Percentiles rank a stretch among this genome's conserved stretches.
Evolutionary conservation across 2,888 invertebrate genomes (phyloP).

Genomic region (Leptinotarsa juncta): DNA sequence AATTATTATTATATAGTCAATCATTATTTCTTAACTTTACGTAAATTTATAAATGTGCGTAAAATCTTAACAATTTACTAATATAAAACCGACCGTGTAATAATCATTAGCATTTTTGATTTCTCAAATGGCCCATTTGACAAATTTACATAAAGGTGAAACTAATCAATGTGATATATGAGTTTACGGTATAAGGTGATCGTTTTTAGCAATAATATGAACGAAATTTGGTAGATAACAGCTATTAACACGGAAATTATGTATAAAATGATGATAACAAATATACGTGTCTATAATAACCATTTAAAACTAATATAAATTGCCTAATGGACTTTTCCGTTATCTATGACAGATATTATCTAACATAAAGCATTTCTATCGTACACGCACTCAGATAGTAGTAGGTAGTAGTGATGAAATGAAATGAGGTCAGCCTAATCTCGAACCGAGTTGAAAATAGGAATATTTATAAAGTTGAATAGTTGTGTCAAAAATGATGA

Average conservation of each 20-base stretch:
- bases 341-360: slow-evolving; percentile 16
- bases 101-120: not conserved
- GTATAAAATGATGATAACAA: slow-evolving; percentile 30
- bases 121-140: slow-evolving; percentile 14
- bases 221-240: slow-evolving; percentile 27
- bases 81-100: not conserved
- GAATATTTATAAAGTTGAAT: too few relatives aligned
- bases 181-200: slow-evolving; percentile 29
- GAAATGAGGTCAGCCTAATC: not conserved
- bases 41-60: not conserved
- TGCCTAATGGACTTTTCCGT: slow-evolving; percentile 25
- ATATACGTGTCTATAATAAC: slow-evolving; percentile 24
- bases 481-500: too few relatives aligned
- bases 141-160: slow-evolving; percentile 39
- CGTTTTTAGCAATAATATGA: slow-evolving; percentile 24
- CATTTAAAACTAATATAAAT: slow-evolving; percentile 22
- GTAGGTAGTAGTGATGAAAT: not conserved
- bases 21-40: not conserved
- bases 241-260: slow-evolving; percentile 23
- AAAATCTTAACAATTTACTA: not conserved
- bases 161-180: slow-evolving; percentile 32
- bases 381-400: not conserved
- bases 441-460: too few relatives aligned
- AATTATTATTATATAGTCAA: not conserved
- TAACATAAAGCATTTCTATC: slow-evolving; percentile 15